A percentile compares a stretch with the other conserved stretches of the same genome.
phyloP scores from a whole-genome alignment of 2,888 invertebrate species.

The Tanypteryx hageni region DNA sequence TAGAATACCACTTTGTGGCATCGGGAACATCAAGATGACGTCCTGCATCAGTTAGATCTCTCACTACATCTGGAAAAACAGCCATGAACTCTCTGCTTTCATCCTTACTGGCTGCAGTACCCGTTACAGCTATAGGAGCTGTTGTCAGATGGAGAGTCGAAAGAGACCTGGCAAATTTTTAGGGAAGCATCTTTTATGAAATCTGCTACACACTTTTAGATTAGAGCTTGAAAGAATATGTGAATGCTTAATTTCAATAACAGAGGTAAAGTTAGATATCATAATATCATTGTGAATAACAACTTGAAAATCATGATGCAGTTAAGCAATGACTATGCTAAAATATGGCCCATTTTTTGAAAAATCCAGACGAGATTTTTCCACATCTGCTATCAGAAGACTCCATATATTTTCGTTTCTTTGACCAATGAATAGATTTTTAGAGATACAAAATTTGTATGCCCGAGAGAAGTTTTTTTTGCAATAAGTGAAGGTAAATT shows the following conservation, averaged over 20 bases:
- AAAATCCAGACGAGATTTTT: too few relatives aligned
- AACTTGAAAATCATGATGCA: neutral
- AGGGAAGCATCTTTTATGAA: too few relatives aligned
- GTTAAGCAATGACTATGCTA: neutral
- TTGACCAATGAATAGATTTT: too few relatives aligned
- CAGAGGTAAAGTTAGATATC: too few relatives aligned
- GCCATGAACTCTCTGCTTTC: conserved; percentile 93
- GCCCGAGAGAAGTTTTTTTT: too few relatives aligned
- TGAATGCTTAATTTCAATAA: too few relatives aligned
- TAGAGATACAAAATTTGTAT: too few relatives aligned
- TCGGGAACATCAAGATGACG: conserved; percentile 87
- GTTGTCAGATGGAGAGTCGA: conserved; percentile 43
- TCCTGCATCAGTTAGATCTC: conserved; percentile 87
- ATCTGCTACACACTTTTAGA: too few relatives aligned
- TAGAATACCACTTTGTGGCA: conserved; percentile 88
- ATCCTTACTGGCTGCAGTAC: conserved; percentile 84
- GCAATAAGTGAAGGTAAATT: too few relatives aligned
- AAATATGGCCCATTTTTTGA: neutral
- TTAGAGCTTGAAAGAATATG: too few relatives aligned
- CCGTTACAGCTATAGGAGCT: conserved; percentile 75
- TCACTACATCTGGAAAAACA: conserved; percentile 90
- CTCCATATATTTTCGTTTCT: too few relatives aligned
- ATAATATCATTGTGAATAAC: neutral
- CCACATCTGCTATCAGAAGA: too few relatives aligned
- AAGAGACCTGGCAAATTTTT: conserved; percentile 27